A percentile compares a stretch with the other conserved stretches of the same genome.
Evolutionary conservation across 1,140 invertebrate species (phyloP).

Genomic region (Ceratoteleas bidentatus): DNA sequence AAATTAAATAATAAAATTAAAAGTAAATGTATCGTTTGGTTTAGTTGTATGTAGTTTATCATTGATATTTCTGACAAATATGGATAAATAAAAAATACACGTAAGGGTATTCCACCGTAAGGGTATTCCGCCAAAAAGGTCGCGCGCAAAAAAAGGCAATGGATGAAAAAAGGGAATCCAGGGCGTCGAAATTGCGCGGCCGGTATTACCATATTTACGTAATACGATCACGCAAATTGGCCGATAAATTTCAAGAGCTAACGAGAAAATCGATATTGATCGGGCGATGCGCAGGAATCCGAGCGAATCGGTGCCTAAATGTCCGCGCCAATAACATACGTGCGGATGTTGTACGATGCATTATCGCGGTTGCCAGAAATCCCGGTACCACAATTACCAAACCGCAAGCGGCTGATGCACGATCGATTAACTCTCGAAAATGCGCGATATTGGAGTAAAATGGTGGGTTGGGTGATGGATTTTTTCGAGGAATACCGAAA

Average conservation of each 20-base stretch:
- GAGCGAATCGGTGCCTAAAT: slow-evolving; percentile 56
- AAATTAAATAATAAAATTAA: too few relatives aligned
- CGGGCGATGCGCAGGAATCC: slow-evolving; percentile 49
- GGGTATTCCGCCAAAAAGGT: slow-evolving; percentile 16
- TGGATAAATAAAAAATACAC: too few relatives aligned
- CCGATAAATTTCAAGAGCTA: slow-evolving; percentile 58
- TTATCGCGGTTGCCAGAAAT: slow-evolving; percentile 57
- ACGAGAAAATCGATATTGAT: slow-evolving; percentile 63
- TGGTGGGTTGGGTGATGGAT: slow-evolving; percentile 20
- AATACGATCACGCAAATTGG: slow-evolving; percentile 59
- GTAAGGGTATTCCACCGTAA: too few relatives aligned
- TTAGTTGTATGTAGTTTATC: too few relatives aligned
- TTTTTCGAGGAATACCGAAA: too few relatives aligned
- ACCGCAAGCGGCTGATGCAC: slow-evolving; percentile 46
- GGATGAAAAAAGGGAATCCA: slow-evolving; percentile 3
- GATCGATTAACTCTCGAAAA: slow-evolving; percentile 54
- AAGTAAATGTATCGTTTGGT: too few relatives aligned
- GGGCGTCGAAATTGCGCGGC: slow-evolving; percentile 34
- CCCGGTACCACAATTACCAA: slow-evolving; percentile 48
- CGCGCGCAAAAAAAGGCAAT: slow-evolving; percentile 3
- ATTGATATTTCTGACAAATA: too few relatives aligned
- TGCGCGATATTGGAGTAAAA: slow-evolving; percentile 13
- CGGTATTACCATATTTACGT: slow-evolving; percentile 57
- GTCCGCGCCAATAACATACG: slow-evolving; percentile 42
- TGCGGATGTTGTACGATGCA: slow-evolving; percentile 50